Evolutionary conservation across 2,888 invertebrate genomes (phyloP).

Genomic region (Papilio gigon): DNA sequence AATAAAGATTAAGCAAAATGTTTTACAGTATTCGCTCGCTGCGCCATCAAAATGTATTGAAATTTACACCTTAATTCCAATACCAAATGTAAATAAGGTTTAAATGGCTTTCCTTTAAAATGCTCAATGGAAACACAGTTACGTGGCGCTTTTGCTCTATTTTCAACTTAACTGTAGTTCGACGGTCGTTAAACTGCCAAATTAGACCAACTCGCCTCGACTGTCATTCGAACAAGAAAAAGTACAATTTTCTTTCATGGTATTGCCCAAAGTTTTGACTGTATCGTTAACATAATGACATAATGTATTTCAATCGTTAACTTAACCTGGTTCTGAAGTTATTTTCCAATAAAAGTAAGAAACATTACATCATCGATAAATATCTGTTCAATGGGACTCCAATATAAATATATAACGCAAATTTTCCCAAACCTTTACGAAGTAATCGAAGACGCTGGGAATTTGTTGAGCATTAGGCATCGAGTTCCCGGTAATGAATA

Average conservation of each 20-base stretch:
- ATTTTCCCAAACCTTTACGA: background rate
- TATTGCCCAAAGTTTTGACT: conserved; percentile 66
- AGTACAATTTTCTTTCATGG: conserved; percentile 70
- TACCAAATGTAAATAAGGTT: conserved; percentile 50
- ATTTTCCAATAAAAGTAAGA: background rate
- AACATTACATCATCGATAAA: conserved; percentile 7
- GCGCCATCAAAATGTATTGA: conserved; percentile 26
- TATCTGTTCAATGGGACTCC: background rate
- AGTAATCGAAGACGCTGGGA: conserved; percentile 21
- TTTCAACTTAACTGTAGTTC: conserved; percentile 57
- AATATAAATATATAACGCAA: background rate
- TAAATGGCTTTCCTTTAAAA: conserved; percentile 53
- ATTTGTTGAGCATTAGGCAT: conserved; percentile 6
- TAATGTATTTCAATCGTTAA: conserved; percentile 37
- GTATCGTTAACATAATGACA: conserved; percentile 52
- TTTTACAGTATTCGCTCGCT: conserved; percentile 47
- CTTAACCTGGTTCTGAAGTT: conserved; percentile 4
- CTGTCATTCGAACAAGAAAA: conserved; percentile 66
- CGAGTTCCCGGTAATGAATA: conserved; percentile 16
- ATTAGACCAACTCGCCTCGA: conserved; percentile 65
- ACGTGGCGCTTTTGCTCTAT: conserved; percentile 47
- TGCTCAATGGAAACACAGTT: conserved; percentile 49
- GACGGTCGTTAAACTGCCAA: conserved; percentile 68
- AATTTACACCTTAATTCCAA: conserved; percentile 43
- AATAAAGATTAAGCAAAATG: conserved; percentile 65